Conservation (phyloP, 2,113 vertebrate genomes). For the Delphinus delphis region DNA sequence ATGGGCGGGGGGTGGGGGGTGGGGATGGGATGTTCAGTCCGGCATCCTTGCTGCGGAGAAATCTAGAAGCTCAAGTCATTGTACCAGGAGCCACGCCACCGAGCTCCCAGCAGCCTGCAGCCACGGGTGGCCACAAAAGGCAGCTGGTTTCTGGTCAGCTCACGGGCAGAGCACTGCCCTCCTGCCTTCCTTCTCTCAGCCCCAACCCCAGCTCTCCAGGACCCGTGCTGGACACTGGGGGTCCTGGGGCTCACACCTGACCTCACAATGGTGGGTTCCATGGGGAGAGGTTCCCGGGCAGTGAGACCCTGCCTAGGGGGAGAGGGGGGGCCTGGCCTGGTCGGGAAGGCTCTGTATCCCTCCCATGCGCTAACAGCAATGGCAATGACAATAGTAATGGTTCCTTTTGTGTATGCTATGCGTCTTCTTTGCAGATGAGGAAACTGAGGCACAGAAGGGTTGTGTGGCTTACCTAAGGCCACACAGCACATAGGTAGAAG, state of each 20-base stretch:
- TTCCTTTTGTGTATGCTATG: rapidly evolving
- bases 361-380: rapidly evolving
- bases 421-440: not conserved
- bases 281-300: not conserved
- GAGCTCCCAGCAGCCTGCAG: not conserved
- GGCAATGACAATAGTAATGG: rapidly evolving
- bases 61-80: not conserved
- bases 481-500: rapidly evolving
- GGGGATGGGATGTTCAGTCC: not conserved
- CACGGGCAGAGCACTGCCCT: rapidly evolving
- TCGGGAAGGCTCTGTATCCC: not conserved
- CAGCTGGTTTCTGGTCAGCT: not conserved
- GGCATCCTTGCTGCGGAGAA: too few relatives aligned
- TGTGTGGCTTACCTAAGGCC: not conserved
- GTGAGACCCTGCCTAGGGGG: not conserved
- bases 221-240: not conserved
- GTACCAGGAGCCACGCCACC: not conserved
- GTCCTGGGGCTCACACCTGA: not conserved
- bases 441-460: not conserved
- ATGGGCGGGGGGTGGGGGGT: rapidly evolving
- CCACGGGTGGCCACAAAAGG: rapidly evolving
- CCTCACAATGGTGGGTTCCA: not conserved
- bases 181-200: not conserved
- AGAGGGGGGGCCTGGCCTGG: too few relatives aligned
- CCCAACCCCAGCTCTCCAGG: not conserved